Conservation (phyloP, 2,888 invertebrate genomes). For the Coenonympha arcania region DNA sequence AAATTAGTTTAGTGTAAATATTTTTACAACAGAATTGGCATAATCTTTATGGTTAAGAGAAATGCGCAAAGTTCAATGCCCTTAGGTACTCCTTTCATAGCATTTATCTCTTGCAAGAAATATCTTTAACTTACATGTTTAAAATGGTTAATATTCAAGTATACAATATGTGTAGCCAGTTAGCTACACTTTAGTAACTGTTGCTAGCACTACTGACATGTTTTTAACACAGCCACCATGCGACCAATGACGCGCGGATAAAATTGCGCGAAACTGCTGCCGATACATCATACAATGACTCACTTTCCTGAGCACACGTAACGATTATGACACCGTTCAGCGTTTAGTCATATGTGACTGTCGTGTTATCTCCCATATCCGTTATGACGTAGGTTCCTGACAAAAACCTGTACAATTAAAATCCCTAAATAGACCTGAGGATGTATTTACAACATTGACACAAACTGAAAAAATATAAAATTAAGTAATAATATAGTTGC, state of each 20-base stretch:
- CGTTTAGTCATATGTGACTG: conserved; percentile 5
- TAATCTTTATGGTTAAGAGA: too few relatives aligned
- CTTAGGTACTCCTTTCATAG: too few relatives aligned
- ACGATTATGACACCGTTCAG: conserved; percentile 35
- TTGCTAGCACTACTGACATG: conserved; percentile 25
- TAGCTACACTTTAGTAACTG: too few relatives aligned
- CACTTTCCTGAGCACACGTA: conserved; percentile 49
- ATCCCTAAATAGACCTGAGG: background rate
- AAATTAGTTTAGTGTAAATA: too few relatives aligned
- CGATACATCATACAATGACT: conserved; percentile 51
- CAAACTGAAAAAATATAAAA: background rate
- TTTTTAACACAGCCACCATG: conserved; percentile 11
- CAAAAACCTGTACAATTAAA: too few relatives aligned
- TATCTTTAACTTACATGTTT: too few relatives aligned
- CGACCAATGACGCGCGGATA: conserved; percentile 52
- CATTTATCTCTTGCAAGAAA: too few relatives aligned
- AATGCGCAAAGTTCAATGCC: too few relatives aligned
- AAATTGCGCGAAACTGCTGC: conserved; percentile 66
- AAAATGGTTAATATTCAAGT: conserved; percentile 33
- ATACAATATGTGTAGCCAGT: too few relatives aligned
- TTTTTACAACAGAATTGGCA: too few relatives aligned
- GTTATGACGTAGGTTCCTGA: too few relatives aligned
- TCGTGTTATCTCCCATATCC: background rate
- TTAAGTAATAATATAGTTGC: background rate
- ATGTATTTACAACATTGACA: background rate